Conservation (phyloP, 2,113 vertebrate species). For the Actenoides lindsayi region DNA sequence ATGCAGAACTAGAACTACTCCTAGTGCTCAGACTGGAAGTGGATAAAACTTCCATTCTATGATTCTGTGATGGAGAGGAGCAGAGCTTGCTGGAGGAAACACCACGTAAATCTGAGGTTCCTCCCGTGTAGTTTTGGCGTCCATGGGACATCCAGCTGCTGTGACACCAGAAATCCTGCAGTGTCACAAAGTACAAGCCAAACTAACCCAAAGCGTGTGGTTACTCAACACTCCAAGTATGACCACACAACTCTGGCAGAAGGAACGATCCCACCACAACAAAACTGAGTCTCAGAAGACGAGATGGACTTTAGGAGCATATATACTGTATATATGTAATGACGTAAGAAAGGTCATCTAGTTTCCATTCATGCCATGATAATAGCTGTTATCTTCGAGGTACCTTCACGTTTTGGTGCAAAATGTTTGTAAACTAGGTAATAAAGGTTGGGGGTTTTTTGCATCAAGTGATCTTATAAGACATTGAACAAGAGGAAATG, state of each 20-base stretch:
- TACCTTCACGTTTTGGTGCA: not conserved
- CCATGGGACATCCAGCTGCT: not conserved
- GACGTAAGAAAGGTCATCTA: not conserved
- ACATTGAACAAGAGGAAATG: too few relatives aligned
- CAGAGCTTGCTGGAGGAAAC: not conserved
- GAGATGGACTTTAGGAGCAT: not conserved
- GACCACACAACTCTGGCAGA: not conserved
- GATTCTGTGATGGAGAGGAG: not conserved
- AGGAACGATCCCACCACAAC: not conserved
- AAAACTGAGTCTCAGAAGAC: not conserved
- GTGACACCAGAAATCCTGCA: not conserved
- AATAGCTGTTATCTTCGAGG: not conserved
- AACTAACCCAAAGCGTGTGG: not conserved
- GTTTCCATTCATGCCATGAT: not conserved
- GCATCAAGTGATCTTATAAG: too few relatives aligned
- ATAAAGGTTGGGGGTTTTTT: not conserved
- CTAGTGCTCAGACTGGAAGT: not conserved
- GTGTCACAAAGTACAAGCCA: not conserved
- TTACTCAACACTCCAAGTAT: not conserved
- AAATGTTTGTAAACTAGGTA: not conserved
- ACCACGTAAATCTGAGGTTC: not conserved
- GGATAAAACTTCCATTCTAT: not conserved
- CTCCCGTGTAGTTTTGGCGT: not conserved
- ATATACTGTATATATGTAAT: not conserved
- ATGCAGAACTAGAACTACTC: not conserved